Evolutionary conservation across 2,113 vertebrate species (phyloP).

Genomic region (Nibea coibor): DNA sequence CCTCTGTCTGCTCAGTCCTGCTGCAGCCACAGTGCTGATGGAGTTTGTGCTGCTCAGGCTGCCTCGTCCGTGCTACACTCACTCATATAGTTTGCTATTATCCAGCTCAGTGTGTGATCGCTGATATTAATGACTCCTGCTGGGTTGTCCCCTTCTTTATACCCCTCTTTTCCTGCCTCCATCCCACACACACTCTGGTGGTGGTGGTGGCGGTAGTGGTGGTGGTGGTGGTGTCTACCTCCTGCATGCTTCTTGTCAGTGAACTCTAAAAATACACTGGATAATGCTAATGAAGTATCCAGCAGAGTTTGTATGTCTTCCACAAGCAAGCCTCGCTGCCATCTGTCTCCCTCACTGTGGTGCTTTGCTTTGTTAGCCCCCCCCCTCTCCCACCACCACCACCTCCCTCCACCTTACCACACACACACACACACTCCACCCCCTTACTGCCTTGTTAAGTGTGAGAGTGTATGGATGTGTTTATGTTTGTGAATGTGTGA

Average conservation of each 20-base stretch:
- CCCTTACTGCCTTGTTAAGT: conserved; percentile 13
- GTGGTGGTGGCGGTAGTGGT: too few species aligned
- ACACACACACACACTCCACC: neutral
- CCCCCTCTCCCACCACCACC: neutral
- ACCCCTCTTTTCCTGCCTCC: conserved; percentile 6
- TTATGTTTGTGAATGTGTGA: conserved; percentile 48
- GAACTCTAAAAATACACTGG: conserved; percentile 76
- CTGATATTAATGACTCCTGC: conserved; percentile 70
- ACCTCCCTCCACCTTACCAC: too few species aligned
- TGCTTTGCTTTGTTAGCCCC: conserved; percentile 47
- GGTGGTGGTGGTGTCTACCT: conserved; percentile 45
- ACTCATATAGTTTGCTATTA: conserved; percentile 56
- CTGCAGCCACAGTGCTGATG: conserved; percentile 32
- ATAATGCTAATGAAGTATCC: conserved; percentile 76
- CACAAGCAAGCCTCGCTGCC: conserved; percentile 56
- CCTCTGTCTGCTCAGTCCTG: conserved; percentile 27
- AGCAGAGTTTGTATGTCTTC: conserved; percentile 71
- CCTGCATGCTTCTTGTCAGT: conserved; percentile 61
- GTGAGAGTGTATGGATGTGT: conserved; percentile 24
- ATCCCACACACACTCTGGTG: conserved; percentile 5
- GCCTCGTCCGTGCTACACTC: conserved; percentile 22
- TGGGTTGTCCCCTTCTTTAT: conserved; percentile 44
- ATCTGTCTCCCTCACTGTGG: conserved; percentile 70
- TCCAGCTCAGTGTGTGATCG: conserved; percentile 65
- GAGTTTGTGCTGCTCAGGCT: conserved; percentile 26